phyloP scores from a whole-genome alignment of 2,888 invertebrate genomes.

The Metalampra italica region DNA sequence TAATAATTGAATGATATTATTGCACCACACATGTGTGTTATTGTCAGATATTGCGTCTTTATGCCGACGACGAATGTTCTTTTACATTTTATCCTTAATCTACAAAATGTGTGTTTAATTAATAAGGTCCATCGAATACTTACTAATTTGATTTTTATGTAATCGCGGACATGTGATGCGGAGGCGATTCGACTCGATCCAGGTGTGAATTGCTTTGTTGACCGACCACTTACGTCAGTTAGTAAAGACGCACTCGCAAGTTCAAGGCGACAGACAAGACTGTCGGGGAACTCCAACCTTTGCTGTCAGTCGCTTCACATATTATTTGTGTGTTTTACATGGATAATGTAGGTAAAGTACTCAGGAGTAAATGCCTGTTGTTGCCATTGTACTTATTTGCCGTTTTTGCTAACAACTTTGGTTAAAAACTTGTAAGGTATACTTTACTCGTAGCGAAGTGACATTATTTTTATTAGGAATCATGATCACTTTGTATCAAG shows the following conservation, averaged over 20 bases:
- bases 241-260: conserved; percentile 49
- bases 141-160: conserved; percentile 12
- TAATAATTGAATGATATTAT: background rate
- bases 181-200: conserved; percentile 37
- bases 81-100: conserved; percentile 9
- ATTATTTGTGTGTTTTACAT: background rate
- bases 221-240: conserved; percentile 65
- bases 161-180: conserved; percentile 17
- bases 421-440: too few relatives aligned
- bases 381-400: too few relatives aligned
- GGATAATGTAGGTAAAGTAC: too few relatives aligned
- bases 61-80: background rate
- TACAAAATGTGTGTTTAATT: conserved; percentile 22
- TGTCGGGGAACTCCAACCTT: conserved; percentile 27
- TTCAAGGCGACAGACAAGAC: conserved; percentile 53
- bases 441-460: too few relatives aligned
- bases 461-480: too few relatives aligned
- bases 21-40: background rate
- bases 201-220: conserved; percentile 63
- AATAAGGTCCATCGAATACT: conserved; percentile 17
- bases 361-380: too few relatives aligned
- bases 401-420: too few relatives aligned
- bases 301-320: conserved; percentile 11
- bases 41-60: conserved; percentile 13
- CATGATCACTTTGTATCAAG: too few relatives aligned